These are phyloP conservation scores for Aphodius granarius DNA, from an alignment of 2,888 invertebrate genomes.

Conservation along the genomic window DNA sequence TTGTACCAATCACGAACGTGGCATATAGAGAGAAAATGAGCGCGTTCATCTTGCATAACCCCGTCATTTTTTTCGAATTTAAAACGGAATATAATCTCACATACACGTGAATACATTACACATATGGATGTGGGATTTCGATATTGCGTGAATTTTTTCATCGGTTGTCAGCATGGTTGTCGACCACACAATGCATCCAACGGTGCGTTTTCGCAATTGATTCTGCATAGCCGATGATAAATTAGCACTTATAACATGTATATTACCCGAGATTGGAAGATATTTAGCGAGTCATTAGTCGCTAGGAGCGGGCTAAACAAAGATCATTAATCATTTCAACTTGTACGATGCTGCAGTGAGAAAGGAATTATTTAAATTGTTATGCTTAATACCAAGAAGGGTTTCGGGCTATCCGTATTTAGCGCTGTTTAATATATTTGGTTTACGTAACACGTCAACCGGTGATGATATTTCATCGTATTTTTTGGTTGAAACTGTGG, in stretches of 20 bases:
- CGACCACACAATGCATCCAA: neutral
- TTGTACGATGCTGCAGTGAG: neutral
- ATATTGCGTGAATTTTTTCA: neutral
- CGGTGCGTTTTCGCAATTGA: neutral
- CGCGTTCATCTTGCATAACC: constrained; percentile 7
- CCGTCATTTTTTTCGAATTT: neutral
- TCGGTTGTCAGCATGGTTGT: neutral
- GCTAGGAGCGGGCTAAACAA: neutral
- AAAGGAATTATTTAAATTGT: neutral
- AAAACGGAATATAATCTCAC: neutral
- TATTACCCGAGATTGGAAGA: neutral
- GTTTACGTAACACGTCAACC: neutral
- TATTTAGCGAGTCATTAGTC: neutral
- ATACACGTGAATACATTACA: neutral
- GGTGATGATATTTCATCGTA: neutral
- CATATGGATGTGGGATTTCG: neutral
- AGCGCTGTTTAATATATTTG: neutral
- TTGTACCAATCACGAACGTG: constrained; percentile 17
- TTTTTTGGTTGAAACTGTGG: neutral
- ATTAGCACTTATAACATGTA: neutral
- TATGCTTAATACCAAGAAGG: neutral
- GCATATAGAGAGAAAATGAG: constrained; percentile 17
- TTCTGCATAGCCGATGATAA: neutral
- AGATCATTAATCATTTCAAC: neutral
- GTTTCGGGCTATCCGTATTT: neutral